Base-by-base conservation (phyloP, 2,888 invertebrate genomes). In the Deilephila porcellus region DNA sequence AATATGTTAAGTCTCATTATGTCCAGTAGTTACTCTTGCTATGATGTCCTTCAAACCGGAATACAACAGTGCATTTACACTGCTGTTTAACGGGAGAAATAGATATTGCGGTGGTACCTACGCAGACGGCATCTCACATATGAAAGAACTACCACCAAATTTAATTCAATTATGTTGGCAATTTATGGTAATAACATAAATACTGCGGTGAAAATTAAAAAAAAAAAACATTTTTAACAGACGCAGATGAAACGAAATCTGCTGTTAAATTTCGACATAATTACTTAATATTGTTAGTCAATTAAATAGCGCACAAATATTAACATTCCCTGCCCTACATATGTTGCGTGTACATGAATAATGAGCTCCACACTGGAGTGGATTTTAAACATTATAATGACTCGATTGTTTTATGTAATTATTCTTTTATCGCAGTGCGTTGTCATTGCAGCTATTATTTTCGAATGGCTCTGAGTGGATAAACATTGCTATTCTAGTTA, bases 321-420 rank as follows among this genome's bases (percentile, higher is more conserved):
- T 25, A 67, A 52, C 63, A 14, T 45, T 52, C 52, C 45, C 67
- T 5, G 45, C 11, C 52, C 45, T 20, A 20, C 5, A 52, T 64
- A 14, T 45, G 64, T 45, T 64, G 20, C 11, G 14, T 45, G 37
- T 45, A 37, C 64, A 45, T 45, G 14, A 67, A 52, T 67, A 67
- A 67, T 67, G 67, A 52, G 67, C 45, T 67, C 45, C 25, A 52
- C 45, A 25, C 17, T 45, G 20, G 17, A 64, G 37, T 64, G 64
- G 64, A 64, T 45, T 64, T 64, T 37, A 64, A 64, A 64, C 64
- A 45, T 37, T 64, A 64, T 45, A 64, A 67, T 52, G 25, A 64
- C 20, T 64, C 45, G 64, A 64, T 64, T 64, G 64, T 64, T 64
- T 64, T 11, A 37, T 45, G 64, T 64, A 64, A 45, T 64, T 37